A percentile compares a stretch with the other conserved stretches of the same genome.
Evolutionary conservation across 2,888 invertebrate genomes (phyloP).

Genomic region (Chorisops tibialis): DNA sequence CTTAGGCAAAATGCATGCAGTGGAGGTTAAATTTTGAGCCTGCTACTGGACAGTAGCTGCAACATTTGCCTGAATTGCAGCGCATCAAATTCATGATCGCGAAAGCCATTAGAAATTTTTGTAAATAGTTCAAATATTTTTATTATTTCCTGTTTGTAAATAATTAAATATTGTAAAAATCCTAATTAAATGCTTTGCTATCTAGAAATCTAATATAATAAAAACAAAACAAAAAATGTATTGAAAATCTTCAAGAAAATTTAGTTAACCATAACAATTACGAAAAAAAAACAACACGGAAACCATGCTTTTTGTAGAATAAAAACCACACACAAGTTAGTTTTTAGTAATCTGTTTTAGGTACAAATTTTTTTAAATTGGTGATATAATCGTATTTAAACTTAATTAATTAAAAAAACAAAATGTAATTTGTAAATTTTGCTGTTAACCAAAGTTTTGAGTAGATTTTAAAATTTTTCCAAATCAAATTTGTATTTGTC

Average conservation of each 20-base stretch:
- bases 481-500: slow-evolving; percentile 7
- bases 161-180: too few species aligned
- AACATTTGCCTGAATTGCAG: too few species aligned
- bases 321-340: slow-evolving; percentile 13
- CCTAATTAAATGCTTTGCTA: too few species aligned
- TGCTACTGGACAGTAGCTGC: too few species aligned
- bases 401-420: slow-evolving; percentile 12
- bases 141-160: too few species aligned
- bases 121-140: too few species aligned
- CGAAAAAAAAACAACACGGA: too few species aligned
- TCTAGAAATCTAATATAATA: not conserved
- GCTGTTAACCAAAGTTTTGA: slow-evolving; percentile 31
- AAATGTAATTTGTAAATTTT: slow-evolving; percentile 19
- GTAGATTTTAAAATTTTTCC: slow-evolving; percentile 16
- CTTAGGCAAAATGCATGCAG: too few species aligned
- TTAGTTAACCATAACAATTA: not conserved
- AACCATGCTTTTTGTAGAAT: not conserved
- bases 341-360: slow-evolving; percentile 26
- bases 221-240: not conserved
- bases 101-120: too few species aligned
- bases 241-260: not conserved
- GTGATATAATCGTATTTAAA: slow-evolving; percentile 31
- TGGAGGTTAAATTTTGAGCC: too few species aligned
- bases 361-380: slow-evolving; percentile 30
- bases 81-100: too few species aligned